These are phyloP conservation scores for Tigriopus japonicus DNA, from an alignment of 1,140 invertebrate species.

Conservation along the genomic window DNA sequence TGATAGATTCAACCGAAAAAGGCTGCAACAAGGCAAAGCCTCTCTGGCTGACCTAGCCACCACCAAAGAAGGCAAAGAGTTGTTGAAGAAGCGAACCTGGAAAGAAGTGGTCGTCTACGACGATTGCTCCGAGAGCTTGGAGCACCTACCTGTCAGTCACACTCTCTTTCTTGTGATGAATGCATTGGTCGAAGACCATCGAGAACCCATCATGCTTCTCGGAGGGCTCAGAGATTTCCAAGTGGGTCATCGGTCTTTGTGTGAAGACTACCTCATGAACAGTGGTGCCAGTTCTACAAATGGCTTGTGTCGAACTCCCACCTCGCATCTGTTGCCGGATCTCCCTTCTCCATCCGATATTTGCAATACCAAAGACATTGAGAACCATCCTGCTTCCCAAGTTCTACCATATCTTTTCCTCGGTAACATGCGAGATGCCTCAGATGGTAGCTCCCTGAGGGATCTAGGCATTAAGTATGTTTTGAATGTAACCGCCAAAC, in stretches of 20 bases:
- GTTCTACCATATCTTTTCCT: constrained; percentile 71
- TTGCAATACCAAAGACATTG: constrained; percentile 36
- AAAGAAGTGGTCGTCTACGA: constrained; percentile 33
- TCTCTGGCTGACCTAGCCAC: constrained; percentile 44
- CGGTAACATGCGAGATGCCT: constrained; percentile 64
- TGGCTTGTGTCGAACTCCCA: background rate
- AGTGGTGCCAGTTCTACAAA: background rate
- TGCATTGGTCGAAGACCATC: constrained; percentile 45
- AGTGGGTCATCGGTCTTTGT: constrained; percentile 37
- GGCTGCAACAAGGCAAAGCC: constrained; percentile 45
- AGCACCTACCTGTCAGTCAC: constrained; percentile 34
- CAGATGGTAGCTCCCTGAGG: constrained; percentile 44
- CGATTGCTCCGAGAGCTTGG: constrained; percentile 39
- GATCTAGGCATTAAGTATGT: constrained; percentile 47
- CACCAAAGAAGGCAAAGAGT: constrained; percentile 40
- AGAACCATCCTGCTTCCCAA: constrained; percentile 52
- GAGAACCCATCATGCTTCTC: constrained; percentile 43
- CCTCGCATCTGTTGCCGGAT: constrained; percentile 9
- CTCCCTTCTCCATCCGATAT: constrained; percentile 17
- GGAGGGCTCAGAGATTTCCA: constrained; percentile 29
- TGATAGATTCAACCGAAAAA: constrained; percentile 45
- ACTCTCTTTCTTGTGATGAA: constrained; percentile 45
- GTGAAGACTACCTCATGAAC: constrained; percentile 26
- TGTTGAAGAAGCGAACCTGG: constrained; percentile 30
- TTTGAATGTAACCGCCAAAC: constrained; percentile 60